Percentiles rank a stretch among this genome's conserved stretches.
Conservation (phyloP, 2,888 invertebrate species). For the Acronicta aceris region DNA sequence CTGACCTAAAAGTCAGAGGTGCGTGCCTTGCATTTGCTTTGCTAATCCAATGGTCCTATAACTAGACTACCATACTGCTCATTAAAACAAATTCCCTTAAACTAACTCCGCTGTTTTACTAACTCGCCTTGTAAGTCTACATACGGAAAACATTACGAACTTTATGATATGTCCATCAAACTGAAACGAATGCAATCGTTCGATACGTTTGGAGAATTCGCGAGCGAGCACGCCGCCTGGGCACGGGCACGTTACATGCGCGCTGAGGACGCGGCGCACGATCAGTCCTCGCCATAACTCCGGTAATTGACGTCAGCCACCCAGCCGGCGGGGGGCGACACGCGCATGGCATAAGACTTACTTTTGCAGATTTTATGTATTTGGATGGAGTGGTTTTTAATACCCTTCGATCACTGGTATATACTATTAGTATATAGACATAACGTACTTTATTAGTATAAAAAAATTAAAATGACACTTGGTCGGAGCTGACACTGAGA, state of each 20-base stretch:
- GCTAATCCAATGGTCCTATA: too few relatives aligned
- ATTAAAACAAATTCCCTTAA: background rate
- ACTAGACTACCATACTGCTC: too few relatives aligned
- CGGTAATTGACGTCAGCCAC: constrained; percentile 86
- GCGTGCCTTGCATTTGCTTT: too few relatives aligned
- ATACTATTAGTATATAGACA: too few relatives aligned
- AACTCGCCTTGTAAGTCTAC: constrained; percentile 3
- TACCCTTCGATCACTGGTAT: background rate
- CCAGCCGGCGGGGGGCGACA: constrained; percentile 66
- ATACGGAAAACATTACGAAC: constrained; percentile 44
- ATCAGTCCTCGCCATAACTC: constrained; percentile 85
- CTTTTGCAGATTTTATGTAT: constrained; percentile 40
- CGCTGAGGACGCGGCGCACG: constrained; percentile 76
- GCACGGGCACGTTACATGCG: constrained; percentile 70
- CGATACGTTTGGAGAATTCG: constrained; percentile 48
- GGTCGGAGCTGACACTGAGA: too few relatives aligned
- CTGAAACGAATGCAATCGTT: constrained; percentile 34
- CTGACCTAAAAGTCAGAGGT: too few relatives aligned
- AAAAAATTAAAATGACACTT: too few relatives aligned
- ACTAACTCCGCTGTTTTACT: background rate
- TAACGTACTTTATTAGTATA: too few relatives aligned
- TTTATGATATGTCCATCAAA: constrained; percentile 54
- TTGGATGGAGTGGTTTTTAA: background rate
- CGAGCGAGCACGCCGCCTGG: constrained; percentile 49
- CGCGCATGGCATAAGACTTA: constrained; percentile 50